These are phyloP conservation scores for Atta texana DNA, from an alignment of 1,140 invertebrate genomes.

Conservation along the genomic window DNA sequence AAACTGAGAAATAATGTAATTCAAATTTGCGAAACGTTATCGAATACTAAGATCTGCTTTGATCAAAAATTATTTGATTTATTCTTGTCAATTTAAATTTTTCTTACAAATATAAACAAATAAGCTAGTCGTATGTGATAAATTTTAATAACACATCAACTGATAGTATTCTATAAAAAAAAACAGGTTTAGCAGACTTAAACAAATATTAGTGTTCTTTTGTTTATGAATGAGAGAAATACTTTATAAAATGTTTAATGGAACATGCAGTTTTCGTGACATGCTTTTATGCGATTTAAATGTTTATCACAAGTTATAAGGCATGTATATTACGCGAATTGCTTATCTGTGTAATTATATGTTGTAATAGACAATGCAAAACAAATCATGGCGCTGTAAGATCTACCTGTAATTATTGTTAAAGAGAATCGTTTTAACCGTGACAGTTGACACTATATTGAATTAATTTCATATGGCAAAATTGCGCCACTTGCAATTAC, in stretches of 20 bases:
- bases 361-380: not conserved
- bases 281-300: not conserved
- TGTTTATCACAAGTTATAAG: not conserved
- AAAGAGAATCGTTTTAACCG: not conserved
- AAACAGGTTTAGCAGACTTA: too few relatives aligned
- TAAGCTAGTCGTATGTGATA: too few relatives aligned
- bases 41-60: too few relatives aligned
- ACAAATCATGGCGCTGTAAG: not conserved
- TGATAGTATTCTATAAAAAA: too few relatives aligned
- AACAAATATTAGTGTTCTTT: too few relatives aligned
- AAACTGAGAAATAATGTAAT: too few relatives aligned
- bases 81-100: too few relatives aligned
- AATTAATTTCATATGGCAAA: slow-evolving; percentile 43
- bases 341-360: not conserved
- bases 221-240: not conserved
- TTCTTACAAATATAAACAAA: too few relatives aligned
- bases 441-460: slow-evolving; percentile 29
- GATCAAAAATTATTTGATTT: too few relatives aligned
- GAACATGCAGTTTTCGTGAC: not conserved
- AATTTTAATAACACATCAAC: too few relatives aligned
- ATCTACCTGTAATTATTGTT: slow-evolving; percentile 19
- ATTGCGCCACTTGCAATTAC: slow-evolving; percentile 40
- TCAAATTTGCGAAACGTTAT: too few relatives aligned
- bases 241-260: not conserved
- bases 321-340: not conserved